Percentiles rank a stretch among this genome's conserved stretches.
Evolutionary conservation across 2,888 invertebrate species (phyloP).

Genomic region (Chydorus sphaericus): DNA sequence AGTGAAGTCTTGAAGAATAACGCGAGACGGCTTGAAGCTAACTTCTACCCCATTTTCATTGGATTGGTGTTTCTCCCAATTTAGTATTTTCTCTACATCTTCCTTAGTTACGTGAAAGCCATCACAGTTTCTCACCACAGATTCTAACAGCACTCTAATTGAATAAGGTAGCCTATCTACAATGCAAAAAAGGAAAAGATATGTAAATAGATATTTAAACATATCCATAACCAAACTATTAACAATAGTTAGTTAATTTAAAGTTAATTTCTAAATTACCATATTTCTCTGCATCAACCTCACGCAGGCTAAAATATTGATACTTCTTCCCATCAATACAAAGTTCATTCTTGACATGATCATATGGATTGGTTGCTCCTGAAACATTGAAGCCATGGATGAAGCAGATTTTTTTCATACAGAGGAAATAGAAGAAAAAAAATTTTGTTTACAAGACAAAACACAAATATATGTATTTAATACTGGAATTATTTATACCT

Average conservation of each 20-base stretch:
- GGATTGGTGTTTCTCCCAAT: conserved; percentile 66
- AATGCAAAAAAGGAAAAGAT: conserved; percentile 19
- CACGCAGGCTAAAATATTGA: conserved; percentile 62
- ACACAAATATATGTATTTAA: no score
- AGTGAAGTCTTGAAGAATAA: conserved; percentile 89
- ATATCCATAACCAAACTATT: not conserved
- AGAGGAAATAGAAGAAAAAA: no score
- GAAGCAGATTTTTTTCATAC: no score
- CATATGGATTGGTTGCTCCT: conserved; percentile 45
- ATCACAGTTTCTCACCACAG: conserved; percentile 91
- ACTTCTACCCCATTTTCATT: conserved; percentile 59
- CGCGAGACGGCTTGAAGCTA: conserved; percentile 89
- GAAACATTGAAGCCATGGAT: no score
- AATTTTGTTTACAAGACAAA: no score
- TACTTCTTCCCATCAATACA: conserved; percentile 45
- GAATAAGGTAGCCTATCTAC: conserved; percentile 75
- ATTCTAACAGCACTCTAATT: conserved; percentile 81
- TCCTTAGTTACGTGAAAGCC: conserved; percentile 71
- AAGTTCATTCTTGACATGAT: conserved; percentile 42
- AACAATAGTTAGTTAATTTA: not conserved
- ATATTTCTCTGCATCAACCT: conserved; percentile 56
- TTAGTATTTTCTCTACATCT: conserved; percentile 76
- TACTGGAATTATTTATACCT: no score
- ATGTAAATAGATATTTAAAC: not conserved
- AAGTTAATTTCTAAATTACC: conserved; percentile 43